Evolutionary conservation across 2,888 invertebrate genomes (phyloP), one percentile per base, ranked within the genome.

Genomic region (Stegana nigrithorax): DNA sequence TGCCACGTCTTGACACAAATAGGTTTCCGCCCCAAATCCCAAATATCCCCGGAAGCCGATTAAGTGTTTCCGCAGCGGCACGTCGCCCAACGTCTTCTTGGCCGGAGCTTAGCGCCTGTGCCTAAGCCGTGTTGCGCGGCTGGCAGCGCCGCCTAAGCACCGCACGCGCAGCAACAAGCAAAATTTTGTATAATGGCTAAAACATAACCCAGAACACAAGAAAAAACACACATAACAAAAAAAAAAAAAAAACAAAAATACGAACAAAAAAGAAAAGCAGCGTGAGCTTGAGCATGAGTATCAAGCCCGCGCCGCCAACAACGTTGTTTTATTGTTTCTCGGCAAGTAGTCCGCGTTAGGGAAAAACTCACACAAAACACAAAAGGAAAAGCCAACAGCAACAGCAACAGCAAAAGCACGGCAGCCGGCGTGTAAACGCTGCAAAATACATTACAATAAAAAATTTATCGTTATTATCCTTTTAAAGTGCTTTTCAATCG

Each of bases 401-500:
- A 59, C 44, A 56, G 53, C n/a, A n/a, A n/a, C n/a, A n/a, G n/a
- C n/a, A n/a, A n/a, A n/a, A n/a, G n/a, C n/a, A n/a, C n/a, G n/a
- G n/a, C 71, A 67, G 65, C 67, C 59, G 67, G 66, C 72, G 66
- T 78, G 73, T 78, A 76, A 76, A 72, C 74, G 74, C 68, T 76
- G 69, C 67, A 72, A 75, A 76, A 66, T 68, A 71, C 70, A 78
- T 78, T 73, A 74, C 76, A 81, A 80, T 80, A 79, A 80, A 79
- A 81, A 71, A 81, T 81, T 78, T 80, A 80, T 80, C 75, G 74
- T 76, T 81, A 79, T 81, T 74, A 80, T 81, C 73, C 80, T 65
- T 73, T 76, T 68, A 75, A 80, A 80, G 75, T 76, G 80, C 75
- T 81, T 80, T 80, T 79, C 81, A 80, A 80, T 80, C 80, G 81